Evolutionary conservation across 2,797 vertebrate genomes (phyloP).

Genomic region (Arvicola amphibius): DNA sequence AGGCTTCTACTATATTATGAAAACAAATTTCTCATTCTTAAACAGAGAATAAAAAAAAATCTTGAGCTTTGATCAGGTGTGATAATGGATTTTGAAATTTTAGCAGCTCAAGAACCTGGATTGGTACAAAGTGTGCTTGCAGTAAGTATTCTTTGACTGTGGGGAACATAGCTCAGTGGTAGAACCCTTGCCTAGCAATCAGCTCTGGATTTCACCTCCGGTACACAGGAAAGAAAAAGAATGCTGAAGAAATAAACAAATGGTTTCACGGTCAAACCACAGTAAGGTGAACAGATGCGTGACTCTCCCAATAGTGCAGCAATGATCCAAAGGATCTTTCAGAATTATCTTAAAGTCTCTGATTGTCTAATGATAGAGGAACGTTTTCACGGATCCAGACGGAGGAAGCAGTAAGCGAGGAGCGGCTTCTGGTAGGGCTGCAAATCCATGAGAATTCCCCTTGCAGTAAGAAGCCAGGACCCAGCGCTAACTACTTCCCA

Average conservation of each 20-base stretch:
- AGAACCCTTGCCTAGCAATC: background rate
- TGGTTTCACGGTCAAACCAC: background rate
- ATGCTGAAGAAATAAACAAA: background rate
- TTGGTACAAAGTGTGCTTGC: background rate
- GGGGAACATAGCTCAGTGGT: background rate
- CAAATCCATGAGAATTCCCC: background rate
- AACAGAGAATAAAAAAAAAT: conserved; percentile 31
- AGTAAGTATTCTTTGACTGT: conserved; percentile 16
- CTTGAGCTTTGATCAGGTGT: background rate
- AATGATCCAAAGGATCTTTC: background rate
- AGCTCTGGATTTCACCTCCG: background rate
- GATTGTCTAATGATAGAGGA: background rate
- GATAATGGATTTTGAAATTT: conserved; percentile 22
- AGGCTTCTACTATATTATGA: conserved; percentile 1
- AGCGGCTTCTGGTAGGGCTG: background rate
- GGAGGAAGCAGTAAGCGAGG: background rate
- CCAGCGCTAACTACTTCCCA: background rate
- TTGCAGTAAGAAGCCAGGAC: background rate
- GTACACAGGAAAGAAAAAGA: background rate
- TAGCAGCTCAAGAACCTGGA: background rate
- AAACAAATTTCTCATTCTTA: background rate
- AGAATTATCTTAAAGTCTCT: conserved; percentile 22
- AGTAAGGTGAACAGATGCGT: background rate
- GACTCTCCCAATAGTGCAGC: background rate
- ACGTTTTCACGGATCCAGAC: background rate